Percentiles rank a stretch among this genome's conserved stretches.
phyloP scores from a whole-genome alignment of 2,113 vertebrate species.

The Oreochromis niloticus region DNA sequence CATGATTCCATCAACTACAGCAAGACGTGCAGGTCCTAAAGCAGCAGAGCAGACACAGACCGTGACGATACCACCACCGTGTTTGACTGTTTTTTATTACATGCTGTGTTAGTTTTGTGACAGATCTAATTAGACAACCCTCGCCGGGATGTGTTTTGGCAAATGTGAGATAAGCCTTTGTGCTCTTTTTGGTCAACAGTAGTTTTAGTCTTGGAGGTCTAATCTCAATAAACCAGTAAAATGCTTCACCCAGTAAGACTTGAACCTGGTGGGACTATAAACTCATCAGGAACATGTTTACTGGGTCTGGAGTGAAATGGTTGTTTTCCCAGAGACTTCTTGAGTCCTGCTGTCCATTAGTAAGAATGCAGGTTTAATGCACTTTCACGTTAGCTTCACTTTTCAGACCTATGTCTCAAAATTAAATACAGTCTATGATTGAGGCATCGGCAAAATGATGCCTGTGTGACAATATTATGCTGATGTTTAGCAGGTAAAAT shows the following conservation, averaged over 20 bases:
- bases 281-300: neutral
- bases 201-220: neutral
- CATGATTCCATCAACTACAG: neutral
- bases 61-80: fast-evolving
- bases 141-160: neutral
- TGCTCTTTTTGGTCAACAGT: neutral
- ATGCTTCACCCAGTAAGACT: neutral
- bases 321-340: neutral
- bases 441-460: fast-evolving
- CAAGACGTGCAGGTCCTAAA: neutral
- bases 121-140: neutral
- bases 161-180: neutral
- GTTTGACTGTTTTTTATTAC: neutral
- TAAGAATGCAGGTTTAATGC: too few species aligned
- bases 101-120: neutral
- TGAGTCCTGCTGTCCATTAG: too few species aligned
- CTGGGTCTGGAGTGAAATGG: neutral
- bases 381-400: neutral
- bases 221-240: neutral
- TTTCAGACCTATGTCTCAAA: neutral
- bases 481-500: neutral
- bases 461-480: neutral
- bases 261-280: too few species aligned
- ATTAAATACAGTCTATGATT: neutral
- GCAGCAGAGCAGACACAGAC: neutral